Evolutionary conservation across 2,113 vertebrate genomes (phyloP), one percentile per base, ranked within the genome.

Genomic region (Lamprotornis superbus): DNA sequence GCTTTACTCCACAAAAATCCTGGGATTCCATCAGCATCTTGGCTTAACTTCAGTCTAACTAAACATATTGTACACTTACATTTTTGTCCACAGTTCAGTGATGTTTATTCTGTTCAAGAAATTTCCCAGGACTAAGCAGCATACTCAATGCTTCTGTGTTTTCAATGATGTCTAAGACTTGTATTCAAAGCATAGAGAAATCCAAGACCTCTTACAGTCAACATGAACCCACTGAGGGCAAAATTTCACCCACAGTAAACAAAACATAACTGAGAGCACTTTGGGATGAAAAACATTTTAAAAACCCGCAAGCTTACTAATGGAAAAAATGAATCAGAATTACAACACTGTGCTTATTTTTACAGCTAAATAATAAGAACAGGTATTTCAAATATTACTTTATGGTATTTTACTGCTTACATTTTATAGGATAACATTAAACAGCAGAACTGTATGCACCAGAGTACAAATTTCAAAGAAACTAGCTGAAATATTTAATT

Each of bases 181-280:
- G 20, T 12, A 67, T 28, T 50, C 25, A 63, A 87, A 87, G 16
- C 39, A 57, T 33, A 77, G 7, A 83, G 30, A 67, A 91, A 88
- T 47, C 11, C 9, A 86, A 70, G 35, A 57, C 6, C 12, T 59
- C 22, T 69, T 74, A 25, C 82, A 69, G 12, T 25, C 18, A 55
- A 31, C 35, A 57, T 59, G 35, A 92, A 46, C 12, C 17, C 30
- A 40, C 2, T 0, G 0, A 60, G 17, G 18, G 10, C 13, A 55
- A 64, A 16, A 73, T 49, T 73, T 87, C 46, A 85, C 7, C 11
- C 11, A 33, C 1, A 85, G n/a, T 49, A 24, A 65, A 61, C 52
- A 86, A 79, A 86, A 33, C 1, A 17, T 19, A 87, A 74, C 12
- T n/a, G 15, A 82, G 10, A 85, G 8, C 2, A 40, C 6, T 76